These are phyloP conservation scores for Sebastes fasciatus DNA, from an alignment of 2,113 vertebrate genomes.

Conservation along the genomic window DNA sequence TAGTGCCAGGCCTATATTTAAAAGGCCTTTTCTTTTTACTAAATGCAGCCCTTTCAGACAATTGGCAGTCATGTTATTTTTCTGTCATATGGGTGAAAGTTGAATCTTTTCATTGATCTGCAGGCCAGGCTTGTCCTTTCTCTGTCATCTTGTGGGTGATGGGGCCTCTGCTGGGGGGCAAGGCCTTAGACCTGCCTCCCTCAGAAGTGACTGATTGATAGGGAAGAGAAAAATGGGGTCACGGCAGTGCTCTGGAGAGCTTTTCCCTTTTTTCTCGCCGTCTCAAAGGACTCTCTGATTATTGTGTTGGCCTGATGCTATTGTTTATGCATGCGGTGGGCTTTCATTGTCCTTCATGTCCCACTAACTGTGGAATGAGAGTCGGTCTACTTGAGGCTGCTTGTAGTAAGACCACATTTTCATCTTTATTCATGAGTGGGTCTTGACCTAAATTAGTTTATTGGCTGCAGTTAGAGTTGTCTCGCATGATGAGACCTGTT, in stretches of 20 bases:
- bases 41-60: conserved; percentile 5
- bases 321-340: conserved; percentile 61
- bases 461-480: conserved; percentile 48
- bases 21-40: neutral
- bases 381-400: conserved; percentile 29
- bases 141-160: conserved; percentile 38
- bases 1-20: conserved; percentile 9
- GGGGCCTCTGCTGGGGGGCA: conserved; percentile 33
- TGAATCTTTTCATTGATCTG: conserved; percentile 29
- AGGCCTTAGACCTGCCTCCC: conserved; percentile 41
- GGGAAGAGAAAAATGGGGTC: conserved; percentile 59
- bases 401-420: conserved; percentile 37
- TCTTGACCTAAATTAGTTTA: conserved; percentile 62
- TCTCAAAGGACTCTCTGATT: conserved; percentile 50
- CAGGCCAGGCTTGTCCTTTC: conserved; percentile 29
- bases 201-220: conserved; percentile 63
- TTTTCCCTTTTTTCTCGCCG: conserved; percentile 4
- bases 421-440: conserved; percentile 50
- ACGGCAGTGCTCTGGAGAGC: conserved; percentile 32
- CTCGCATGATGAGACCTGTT: conserved; percentile 47
- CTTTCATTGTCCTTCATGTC: conserved; percentile 66
- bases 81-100: conserved; percentile 19
- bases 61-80: conserved; percentile 16
- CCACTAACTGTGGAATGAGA: conserved; percentile 49
- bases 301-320: conserved; percentile 11